phyloP scores from a whole-genome alignment of 2,797 vertebrate genomes.

The Alfaro cultratus region DNA sequence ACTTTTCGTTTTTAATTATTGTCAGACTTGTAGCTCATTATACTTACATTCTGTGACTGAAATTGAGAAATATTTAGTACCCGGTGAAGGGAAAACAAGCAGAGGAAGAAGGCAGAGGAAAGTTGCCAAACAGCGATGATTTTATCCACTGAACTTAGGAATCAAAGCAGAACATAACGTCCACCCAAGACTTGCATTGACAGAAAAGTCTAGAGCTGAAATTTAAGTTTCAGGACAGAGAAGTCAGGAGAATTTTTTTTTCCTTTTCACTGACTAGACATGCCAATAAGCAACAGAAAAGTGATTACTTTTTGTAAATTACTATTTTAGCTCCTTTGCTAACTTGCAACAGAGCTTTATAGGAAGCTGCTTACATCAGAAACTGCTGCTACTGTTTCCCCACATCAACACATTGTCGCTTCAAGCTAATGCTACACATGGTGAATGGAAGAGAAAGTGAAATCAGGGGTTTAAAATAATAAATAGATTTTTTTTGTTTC shows the following conservation, averaged over 20 bases:
- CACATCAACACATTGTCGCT: background rate
- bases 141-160: background rate
- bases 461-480: background rate
- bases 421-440: background rate
- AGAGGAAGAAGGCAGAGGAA: background rate
- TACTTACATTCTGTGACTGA: background rate
- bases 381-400: background rate
- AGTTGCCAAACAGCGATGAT: background rate
- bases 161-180: background rate
- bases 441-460: background rate
- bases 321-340: background rate
- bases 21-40: background rate
- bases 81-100: background rate
- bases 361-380: background rate
- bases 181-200: background rate
- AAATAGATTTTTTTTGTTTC: background rate
- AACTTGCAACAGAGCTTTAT: background rate
- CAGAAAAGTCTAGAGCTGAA: background rate
- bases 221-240: background rate
- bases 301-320: background rate
- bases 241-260: background rate
- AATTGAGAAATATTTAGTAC: background rate
- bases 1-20: background rate
- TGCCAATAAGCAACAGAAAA: background rate
- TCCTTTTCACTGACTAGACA: background rate